A percentile compares a stretch with the other conserved stretches of the same genome.
Evolutionary conservation across 2,888 invertebrate species (phyloP).

Genomic region (Rhagium mordax): DNA sequence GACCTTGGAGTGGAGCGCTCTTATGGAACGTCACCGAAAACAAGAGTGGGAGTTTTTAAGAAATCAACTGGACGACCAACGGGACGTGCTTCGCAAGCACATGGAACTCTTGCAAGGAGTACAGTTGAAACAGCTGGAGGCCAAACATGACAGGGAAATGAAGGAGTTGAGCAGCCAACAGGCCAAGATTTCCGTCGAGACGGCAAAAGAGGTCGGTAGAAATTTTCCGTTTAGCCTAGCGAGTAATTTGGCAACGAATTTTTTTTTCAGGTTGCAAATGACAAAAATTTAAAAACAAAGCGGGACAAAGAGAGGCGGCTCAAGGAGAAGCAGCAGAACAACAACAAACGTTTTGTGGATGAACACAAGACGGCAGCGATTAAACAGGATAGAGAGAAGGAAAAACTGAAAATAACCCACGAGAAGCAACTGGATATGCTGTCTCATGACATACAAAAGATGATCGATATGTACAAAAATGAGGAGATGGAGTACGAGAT

Average conservation of each 20-base stretch:
- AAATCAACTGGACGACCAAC: constrained; percentile 88
- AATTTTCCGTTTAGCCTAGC: too few relatives aligned
- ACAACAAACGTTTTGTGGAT: constrained; percentile 97
- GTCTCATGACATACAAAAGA: constrained; percentile 89
- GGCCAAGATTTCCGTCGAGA: constrained; percentile 97
- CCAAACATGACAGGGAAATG: constrained; percentile 93
- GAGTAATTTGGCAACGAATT: too few relatives aligned
- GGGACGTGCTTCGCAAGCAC: constrained; percentile 78
- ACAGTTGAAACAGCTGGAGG: constrained; percentile 92
- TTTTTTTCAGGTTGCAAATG: constrained; percentile 77
- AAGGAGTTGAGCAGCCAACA: constrained; percentile 97
- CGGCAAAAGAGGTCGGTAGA: constrained; percentile 88
- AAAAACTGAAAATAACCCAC: constrained; percentile 92
- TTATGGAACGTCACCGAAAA: constrained; percentile 87
- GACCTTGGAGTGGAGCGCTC: constrained; percentile 94
- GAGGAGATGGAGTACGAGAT: constrained; percentile 93
- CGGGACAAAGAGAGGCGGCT: constrained; percentile 96
- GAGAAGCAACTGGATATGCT: constrained; percentile 94
- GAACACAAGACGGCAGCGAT: constrained; percentile 91
- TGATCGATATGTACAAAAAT: constrained; percentile 95
- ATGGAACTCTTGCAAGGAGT: constrained; percentile 87
- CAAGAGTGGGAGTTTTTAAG: constrained; percentile 89
- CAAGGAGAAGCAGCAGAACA: constrained; percentile 96
- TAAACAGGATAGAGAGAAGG: constrained; percentile 92
- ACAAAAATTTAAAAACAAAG: constrained; percentile 96